Evolutionary conservation across 2,888 invertebrate species (phyloP).

Genomic region (Zygogramma bicolorata): DNA sequence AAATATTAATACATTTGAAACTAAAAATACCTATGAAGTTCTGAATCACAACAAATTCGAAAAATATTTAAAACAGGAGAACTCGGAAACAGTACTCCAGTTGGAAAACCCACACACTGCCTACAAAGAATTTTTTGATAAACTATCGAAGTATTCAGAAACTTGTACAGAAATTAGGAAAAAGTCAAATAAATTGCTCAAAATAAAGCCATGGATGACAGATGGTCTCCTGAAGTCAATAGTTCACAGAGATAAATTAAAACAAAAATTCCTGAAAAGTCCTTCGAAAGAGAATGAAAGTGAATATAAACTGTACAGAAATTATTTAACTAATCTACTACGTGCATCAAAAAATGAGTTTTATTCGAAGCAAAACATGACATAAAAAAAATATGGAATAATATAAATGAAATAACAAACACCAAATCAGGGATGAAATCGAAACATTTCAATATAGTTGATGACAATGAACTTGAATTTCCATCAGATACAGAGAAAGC

Average conservation of each 20-base stretch:
- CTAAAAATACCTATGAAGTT: no score
- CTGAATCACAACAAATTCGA: no score
- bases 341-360: not conserved
- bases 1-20: no score
- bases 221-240: not conserved
- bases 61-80: no score
- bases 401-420: slow-evolving; percentile 3
- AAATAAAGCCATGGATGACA: not conserved
- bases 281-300: not conserved
- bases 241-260: not conserved
- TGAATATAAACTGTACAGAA: not conserved
- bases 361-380: not conserved
- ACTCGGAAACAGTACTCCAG: no score
- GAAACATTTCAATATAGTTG: not conserved
- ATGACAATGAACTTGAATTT: not conserved
- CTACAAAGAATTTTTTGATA: no score
- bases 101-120: no score
- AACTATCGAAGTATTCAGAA: no score
- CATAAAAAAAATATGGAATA: not conserved
- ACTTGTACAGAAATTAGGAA: no score
- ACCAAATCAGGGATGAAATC: not conserved
- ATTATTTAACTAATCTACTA: not conserved
- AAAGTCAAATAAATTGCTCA: not conserved
- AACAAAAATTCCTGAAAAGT: not conserved
- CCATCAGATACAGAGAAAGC: not conserved